phyloP scores from a whole-genome alignment of 2,113 vertebrate genomes.

The Cheirogaleus medius region DNA sequence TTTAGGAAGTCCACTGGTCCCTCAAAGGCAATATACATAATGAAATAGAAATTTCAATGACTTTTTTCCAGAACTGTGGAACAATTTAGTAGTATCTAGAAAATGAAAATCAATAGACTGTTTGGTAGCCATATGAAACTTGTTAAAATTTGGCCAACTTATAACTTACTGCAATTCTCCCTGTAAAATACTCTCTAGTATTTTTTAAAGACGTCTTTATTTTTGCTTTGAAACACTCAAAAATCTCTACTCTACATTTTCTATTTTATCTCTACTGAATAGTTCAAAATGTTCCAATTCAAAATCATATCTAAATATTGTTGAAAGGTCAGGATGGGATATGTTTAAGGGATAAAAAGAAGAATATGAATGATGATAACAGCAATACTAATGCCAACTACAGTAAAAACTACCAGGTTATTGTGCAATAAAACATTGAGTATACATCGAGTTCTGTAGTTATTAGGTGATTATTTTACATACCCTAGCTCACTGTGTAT shows the following conservation, averaged over 20 bases:
- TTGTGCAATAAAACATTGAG: background rate
- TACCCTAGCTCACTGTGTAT: background rate
- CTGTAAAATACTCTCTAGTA: background rate
- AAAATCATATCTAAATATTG: background rate
- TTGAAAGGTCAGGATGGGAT: background rate
- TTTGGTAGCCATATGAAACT: background rate
- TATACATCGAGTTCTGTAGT: rapidly evolving
- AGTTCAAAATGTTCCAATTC: background rate
- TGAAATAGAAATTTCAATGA: conserved; percentile 57
- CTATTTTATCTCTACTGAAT: background rate
- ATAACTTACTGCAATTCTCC: background rate
- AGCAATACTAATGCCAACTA: background rate
- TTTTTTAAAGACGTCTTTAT: background rate
- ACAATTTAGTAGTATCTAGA: conserved; percentile 31
- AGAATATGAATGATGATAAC: background rate
- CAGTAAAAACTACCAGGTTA: background rate
- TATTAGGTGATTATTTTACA: background rate
- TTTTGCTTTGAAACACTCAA: background rate
- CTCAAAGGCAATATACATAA: conserved; percentile 6
- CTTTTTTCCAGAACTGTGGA: conserved; percentile 32
- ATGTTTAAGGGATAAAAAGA: background rate
- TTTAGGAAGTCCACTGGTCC: conserved; percentile 18
- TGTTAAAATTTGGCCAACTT: background rate
- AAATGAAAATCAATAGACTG: conserved; percentile 7
- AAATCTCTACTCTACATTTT: background rate